A percentile compares a stretch with the other conserved stretches of the same genome.
These are phyloP conservation scores for Megaceryle torquata DNA, from an alignment of 2,113 vertebrate genomes.

Conservation along the genomic window DNA sequence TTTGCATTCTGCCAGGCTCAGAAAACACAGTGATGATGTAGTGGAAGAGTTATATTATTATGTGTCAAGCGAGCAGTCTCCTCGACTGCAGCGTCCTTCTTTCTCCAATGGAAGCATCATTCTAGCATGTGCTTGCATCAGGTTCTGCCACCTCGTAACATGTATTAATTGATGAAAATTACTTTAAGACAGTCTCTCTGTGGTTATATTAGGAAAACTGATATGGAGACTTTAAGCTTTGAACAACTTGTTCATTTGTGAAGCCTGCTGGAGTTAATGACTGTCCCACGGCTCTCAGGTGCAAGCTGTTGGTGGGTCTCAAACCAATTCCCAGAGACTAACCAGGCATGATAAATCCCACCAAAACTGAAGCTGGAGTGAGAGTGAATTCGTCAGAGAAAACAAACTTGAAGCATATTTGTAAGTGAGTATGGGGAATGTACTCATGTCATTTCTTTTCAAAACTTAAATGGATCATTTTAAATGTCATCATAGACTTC, in stretches of 20 bases:
- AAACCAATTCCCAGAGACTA: not conserved
- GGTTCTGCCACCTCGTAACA: not conserved
- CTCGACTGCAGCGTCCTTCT: not conserved
- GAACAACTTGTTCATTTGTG: not conserved
- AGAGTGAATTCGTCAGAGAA: not conserved
- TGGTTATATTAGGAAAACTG: fast-evolving
- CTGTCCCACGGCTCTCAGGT: not conserved
- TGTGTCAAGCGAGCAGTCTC: not conserved
- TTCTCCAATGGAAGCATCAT: not conserved
- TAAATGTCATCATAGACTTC: not conserved
- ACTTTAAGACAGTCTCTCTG: fast-evolving
- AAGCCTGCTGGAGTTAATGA: not conserved
- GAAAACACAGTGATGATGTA: not conserved
- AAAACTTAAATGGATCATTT: not conserved
- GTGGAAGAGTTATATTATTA: not conserved
- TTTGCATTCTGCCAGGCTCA: not conserved
- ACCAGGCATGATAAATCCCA: not conserved
- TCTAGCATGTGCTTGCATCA: fast-evolving
- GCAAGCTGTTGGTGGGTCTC: not conserved
- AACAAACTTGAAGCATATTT: not conserved
- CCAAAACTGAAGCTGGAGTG: not conserved
- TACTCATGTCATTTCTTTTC: not conserved
- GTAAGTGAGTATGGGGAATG: not conserved
- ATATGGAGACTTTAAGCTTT: not conserved
- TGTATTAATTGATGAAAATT: not conserved